Evolutionary conservation across 2,113 vertebrate species (phyloP), one percentile per base, ranked within the genome.

Genomic region (Pomatorhinus ruficollis): DNA sequence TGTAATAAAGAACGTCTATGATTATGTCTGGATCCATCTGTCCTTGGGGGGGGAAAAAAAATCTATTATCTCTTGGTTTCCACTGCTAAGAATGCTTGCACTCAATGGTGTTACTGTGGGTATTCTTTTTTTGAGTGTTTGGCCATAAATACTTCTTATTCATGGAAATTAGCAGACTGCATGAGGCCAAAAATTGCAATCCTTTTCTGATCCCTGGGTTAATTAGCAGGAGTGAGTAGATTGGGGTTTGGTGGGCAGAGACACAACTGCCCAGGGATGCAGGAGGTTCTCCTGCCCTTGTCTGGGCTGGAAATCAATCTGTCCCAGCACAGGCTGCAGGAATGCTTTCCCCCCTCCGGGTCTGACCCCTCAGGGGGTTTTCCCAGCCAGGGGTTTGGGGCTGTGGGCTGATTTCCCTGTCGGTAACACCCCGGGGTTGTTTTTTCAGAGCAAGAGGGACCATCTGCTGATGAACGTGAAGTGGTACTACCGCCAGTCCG

Each of bases 401-500:
- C 42, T 75, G 35, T 15, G 82, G 40, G 85, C 60, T 27, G 53
- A 9, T 84, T 91, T 75, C 50, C 77, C 79, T 92, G 68, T 52
- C 93, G 95, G 91, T 98, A 96, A 96, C 82, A 56, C 84, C 84
- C 83, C 89, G 94, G 97, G 96, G 88, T 97, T 97, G 89, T 98
- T 87, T 98, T 98, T 98, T 84, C 98, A 99, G 99, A 99, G 99
- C 97, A 99, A 99, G 98, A 98, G 99, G 98, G 99, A 99, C 98
- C 99, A 99, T 97, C 99, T 99, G 96, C 98, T 99, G 95, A 99
- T 99, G 99, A 99, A 99, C 95, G 99, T 99, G 95, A 99, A 99
- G 98, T 99, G 99, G 99, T 99, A 99, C 98, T 99, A 99, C 98
- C 99, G 99, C 97, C 99, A 99, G 94, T 99, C 99, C 91, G 99